A percentile compares a stretch with the other conserved stretches of the same genome.
Evolutionary conservation across 1,140 invertebrate genomes (phyloP).

Genomic region (Trissolcus basalis): DNA sequence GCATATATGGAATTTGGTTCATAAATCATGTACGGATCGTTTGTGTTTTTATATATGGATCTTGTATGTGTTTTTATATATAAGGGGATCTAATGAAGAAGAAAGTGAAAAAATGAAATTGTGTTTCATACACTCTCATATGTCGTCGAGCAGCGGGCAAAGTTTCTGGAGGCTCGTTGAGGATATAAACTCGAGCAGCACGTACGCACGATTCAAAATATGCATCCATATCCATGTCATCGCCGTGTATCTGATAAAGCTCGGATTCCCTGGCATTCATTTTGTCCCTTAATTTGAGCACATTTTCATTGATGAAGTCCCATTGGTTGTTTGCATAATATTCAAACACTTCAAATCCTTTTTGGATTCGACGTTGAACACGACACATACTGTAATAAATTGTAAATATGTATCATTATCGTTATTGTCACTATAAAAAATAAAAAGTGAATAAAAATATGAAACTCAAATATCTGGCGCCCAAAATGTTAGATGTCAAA

Average conservation of each 20-base stretch:
- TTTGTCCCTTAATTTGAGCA: conserved; percentile 74
- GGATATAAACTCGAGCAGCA: conserved; percentile 84
- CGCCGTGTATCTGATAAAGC: conserved; percentile 83
- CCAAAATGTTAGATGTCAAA: too few relatives aligned
- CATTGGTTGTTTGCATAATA: conserved; percentile 91
- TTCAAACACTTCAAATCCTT: conserved; percentile 90
- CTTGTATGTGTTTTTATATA: too few relatives aligned
- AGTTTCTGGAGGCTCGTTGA: conserved; percentile 89
- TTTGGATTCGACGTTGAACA: conserved; percentile 85
- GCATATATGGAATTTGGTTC: too few relatives aligned
- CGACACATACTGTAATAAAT: conserved; percentile 79
- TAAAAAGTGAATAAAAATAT: too few relatives aligned
- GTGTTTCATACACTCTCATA: conserved; percentile 80
- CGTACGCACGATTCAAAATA: conserved; percentile 86
- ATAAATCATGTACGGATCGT: too few relatives aligned
- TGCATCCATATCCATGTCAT: conserved; percentile 82
- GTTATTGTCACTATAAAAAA: too few relatives aligned
- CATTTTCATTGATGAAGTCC: conserved; percentile 85
- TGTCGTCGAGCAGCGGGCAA: conserved; percentile 87
- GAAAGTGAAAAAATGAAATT: neutral
- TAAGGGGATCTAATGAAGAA: too few relatives aligned
- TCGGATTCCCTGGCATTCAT: conserved; percentile 81
- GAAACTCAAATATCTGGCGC: neutral
- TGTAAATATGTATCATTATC: too few relatives aligned
- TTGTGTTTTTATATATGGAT: too few relatives aligned